phyloP scores from a whole-genome alignment of 1,140 invertebrate genomes.

The Aphelenchoides avenae region DNA sequence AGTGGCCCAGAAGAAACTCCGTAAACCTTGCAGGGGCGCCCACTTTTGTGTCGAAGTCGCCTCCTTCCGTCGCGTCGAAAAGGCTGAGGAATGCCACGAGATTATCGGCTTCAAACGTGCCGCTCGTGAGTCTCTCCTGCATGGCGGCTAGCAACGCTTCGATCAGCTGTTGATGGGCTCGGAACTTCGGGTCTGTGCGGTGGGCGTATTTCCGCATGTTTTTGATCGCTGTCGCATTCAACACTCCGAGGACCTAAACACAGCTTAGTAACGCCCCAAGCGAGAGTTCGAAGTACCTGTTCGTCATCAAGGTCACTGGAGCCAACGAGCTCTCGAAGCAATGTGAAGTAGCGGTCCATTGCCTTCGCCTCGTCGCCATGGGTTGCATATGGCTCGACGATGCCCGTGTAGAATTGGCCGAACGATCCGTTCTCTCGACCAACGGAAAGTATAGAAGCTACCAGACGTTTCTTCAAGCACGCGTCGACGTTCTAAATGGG shows the following conservation, averaged over 20 bases:
- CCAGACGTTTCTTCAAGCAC: neutral
- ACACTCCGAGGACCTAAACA: conserved; percentile 6
- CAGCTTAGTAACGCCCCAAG: neutral
- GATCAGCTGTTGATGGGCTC: neutral
- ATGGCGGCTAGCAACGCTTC: neutral
- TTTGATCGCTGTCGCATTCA: neutral
- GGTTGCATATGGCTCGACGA: neutral
- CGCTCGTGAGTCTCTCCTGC: neutral
- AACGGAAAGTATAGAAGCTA: no score
- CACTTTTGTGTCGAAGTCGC: conserved; percentile 5
- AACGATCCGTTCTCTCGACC: no score
- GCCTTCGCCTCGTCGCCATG: conserved; percentile 4
- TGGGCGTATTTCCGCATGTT: conserved; percentile 2
- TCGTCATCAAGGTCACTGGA: no score
- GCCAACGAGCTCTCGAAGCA: neutral
- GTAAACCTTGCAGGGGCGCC: neutral
- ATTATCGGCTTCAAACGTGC: neutral
- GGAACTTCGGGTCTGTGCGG: conserved; percentile 1
- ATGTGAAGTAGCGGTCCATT: neutral
- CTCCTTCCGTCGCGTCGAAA: conserved; percentile 2
- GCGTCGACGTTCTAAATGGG: neutral
- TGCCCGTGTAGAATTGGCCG: neutral
- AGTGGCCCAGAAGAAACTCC: neutral
- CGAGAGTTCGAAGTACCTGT: no score
- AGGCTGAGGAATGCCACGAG: neutral